A percentile compares a stretch with the other conserved stretches of the same genome.
Conservation (phyloP, 1,140 invertebrate genomes). For the Nephila pilipes region DNA sequence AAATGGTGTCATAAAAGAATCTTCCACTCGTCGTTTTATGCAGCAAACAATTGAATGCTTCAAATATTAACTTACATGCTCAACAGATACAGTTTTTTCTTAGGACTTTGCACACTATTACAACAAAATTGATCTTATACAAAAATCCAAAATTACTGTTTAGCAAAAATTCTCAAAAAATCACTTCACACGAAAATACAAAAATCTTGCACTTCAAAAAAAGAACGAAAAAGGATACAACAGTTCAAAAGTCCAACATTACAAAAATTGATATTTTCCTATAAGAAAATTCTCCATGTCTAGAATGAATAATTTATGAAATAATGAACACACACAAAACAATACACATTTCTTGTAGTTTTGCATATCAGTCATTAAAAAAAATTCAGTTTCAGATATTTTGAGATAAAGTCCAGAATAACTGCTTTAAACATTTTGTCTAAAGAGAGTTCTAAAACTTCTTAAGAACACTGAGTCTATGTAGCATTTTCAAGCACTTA, state of each 20-base stretch:
- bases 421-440: neutral
- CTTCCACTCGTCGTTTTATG: slow-evolving; percentile 19
- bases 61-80: neutral
- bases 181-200: slow-evolving; percentile 6
- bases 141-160: slow-evolving; percentile 40
- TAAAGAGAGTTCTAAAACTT: neutral
- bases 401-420: neutral
- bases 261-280: slow-evolving; percentile 33
- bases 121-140: slow-evolving; percentile 38
- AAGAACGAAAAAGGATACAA: neutral
- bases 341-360: neutral
- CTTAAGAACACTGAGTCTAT: neutral
- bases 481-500: neutral
- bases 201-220: slow-evolving; percentile 49
- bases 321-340: slow-evolving; percentile 31
- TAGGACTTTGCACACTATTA: neutral
- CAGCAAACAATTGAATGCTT: neutral
- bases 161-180: slow-evolving; percentile 41
- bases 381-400: neutral
- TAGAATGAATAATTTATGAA: slow-evolving; percentile 8
- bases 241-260: slow-evolving; percentile 50
- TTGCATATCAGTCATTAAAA: slow-evolving; percentile 25
- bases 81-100: neutral
- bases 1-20: neutral
- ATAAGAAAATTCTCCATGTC: neutral